Conservation (phyloP, 2,888 invertebrate species). For the Sicus ferrugineus region DNA sequence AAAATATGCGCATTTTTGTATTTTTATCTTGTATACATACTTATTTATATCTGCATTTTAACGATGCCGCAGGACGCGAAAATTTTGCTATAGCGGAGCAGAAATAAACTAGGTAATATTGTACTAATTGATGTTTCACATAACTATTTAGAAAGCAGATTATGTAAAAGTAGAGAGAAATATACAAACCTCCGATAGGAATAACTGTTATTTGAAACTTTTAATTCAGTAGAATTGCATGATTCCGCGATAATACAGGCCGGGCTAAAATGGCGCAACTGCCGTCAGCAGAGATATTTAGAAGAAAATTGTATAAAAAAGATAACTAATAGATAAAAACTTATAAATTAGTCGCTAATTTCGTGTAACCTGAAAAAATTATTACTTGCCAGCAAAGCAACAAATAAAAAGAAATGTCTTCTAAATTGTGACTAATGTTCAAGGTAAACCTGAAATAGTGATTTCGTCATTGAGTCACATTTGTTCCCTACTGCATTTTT, state of each 20-base stretch:
- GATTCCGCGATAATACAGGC: background rate
- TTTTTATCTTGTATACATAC: conserved; percentile 12
- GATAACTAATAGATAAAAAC: background rate
- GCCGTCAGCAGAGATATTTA: background rate
- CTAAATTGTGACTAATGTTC: background rate
- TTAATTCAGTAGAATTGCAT: background rate
- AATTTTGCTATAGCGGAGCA: background rate
- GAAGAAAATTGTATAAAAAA: background rate
- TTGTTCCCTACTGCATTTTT: background rate
- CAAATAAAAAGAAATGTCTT: conserved; percentile 1
- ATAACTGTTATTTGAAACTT: too few relatives aligned
- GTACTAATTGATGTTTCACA: background rate
- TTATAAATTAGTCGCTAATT: too few relatives aligned
- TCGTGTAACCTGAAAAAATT: background rate
- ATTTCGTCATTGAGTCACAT: background rate
- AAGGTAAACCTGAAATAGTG: background rate
- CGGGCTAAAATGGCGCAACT: background rate
- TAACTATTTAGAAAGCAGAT: too few relatives aligned
- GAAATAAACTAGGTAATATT: background rate
- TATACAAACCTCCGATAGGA: background rate
- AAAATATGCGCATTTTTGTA: conserved; percentile 23
- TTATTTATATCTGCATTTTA: background rate
- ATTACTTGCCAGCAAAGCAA: background rate
- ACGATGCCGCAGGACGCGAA: background rate
- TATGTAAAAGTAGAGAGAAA: background rate